These are phyloP conservation scores for Plebejus argus DNA, from an alignment of 2,888 invertebrate species.

Conservation along the genomic window DNA sequence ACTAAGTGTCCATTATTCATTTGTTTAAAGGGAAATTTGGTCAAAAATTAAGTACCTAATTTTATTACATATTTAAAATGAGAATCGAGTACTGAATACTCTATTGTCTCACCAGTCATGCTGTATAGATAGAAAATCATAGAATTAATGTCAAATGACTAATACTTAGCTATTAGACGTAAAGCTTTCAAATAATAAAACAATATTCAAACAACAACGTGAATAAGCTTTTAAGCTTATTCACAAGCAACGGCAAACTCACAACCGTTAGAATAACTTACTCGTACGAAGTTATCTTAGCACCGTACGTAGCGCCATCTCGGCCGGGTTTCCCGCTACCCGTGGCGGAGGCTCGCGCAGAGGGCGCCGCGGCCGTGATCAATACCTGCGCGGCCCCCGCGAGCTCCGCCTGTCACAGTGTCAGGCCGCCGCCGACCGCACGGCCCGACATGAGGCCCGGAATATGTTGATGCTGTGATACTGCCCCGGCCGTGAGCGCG, in stretches of 20 bases:
- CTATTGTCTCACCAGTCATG: no score
- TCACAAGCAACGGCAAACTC: constrained; percentile 28
- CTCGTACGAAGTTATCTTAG: constrained; percentile 13
- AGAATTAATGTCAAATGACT: no score
- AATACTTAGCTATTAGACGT: no score
- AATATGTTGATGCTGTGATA: constrained; percentile 50
- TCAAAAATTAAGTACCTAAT: no score
- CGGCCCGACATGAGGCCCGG: constrained; percentile 41
- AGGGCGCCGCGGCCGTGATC: constrained; percentile 62
- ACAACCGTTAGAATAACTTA: background rate
- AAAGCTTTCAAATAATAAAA: no score
- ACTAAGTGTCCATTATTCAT: no score
- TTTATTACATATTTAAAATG: no score
- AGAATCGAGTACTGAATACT: no score
- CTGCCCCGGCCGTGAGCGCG: constrained; percentile 45
- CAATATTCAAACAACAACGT: no score
- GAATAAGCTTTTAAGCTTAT: no score
- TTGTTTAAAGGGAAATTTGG: no score
- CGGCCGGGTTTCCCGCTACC: constrained; percentile 60
- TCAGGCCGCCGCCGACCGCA: constrained; percentile 46
- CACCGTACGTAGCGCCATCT: constrained; percentile 60
- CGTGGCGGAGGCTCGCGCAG: constrained; percentile 59
- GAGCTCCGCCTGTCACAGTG: constrained; percentile 59
- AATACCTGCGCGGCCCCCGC: constrained; percentile 65
- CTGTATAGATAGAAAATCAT: no score